A percentile compares a stretch with the other conserved stretches of the same genome.
Evolutionary conservation across 2,888 invertebrate genomes (phyloP).

Genomic region (Strigamia transsilvanica): DNA sequence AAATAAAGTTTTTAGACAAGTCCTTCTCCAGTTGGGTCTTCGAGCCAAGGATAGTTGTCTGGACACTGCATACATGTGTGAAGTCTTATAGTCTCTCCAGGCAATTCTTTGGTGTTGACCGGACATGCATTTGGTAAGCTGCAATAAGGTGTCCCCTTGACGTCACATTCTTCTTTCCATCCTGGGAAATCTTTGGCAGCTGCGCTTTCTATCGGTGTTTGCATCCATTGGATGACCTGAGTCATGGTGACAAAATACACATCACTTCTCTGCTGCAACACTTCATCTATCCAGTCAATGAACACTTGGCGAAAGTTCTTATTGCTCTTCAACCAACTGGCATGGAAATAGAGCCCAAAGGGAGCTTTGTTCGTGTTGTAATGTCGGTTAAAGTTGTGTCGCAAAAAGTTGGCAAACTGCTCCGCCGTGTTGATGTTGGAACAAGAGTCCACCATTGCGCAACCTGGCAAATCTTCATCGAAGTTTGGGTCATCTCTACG

Average conservation of each 20-base stretch:
- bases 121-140: constrained; percentile 92
- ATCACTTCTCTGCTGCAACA: constrained; percentile 80
- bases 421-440: constrained; percentile 91
- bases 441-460: constrained; percentile 94
- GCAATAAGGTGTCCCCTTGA: constrained; percentile 83
- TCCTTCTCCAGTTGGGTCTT: constrained; percentile 89
- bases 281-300: constrained; percentile 92
- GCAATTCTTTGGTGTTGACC: constrained; percentile 89
- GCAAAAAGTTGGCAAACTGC: constrained; percentile 83
- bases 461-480: constrained; percentile 89
- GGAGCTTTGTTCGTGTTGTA: constrained; percentile 93
- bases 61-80: constrained; percentile 94
- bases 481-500: constrained; percentile 92
- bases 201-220: constrained; percentile 83
- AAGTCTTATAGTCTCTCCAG: constrained; percentile 91
- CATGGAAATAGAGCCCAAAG: constrained; percentile 83
- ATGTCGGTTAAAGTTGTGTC: constrained; percentile 94
- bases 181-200: constrained; percentile 92
- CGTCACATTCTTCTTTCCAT: constrained; percentile 78
- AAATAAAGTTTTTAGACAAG: constrained; percentile 65
- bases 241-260: constrained; percentile 93
- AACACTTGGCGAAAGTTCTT: constrained; percentile 91
- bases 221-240: constrained; percentile 89
- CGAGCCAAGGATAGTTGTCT: constrained; percentile 93
- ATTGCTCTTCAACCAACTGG: constrained; percentile 92